Base-by-base conservation (phyloP, 2,797 vertebrate species). In the Chelon auratus region DNA sequence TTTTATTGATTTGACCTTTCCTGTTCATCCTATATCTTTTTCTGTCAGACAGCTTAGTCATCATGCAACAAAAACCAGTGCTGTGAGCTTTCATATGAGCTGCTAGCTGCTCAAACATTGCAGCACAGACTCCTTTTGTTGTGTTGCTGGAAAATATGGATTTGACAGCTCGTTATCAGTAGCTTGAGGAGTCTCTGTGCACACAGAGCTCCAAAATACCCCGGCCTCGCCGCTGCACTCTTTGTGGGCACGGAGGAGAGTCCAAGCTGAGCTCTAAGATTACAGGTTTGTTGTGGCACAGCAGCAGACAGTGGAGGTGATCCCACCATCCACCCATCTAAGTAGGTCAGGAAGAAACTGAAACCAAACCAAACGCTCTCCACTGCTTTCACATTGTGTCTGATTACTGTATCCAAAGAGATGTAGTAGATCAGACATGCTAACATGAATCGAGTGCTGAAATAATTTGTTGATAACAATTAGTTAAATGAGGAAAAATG, bases 191-290 rank as follows among this genome's bases (percentile, higher is more conserved):
- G 37, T 47, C 30, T 67, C 18, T 45, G 36, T 1, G 6, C 3
- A 10, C 17, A 33, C 55, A 51, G 36, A 61, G 5, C 39, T 24
- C 9, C 14, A 37, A 62, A 39, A 30, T 24, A 52, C 37, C 18
- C 15, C 1, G 0, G 47, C 14, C 58, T 67, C 55, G 42, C 54
- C 56, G 56, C 36, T 40, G 17, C 37, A 36, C 24, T 77, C 56
- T 74, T 14, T 72, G 20, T 65, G 62, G 22, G 47, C 36, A 18
- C 9, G 0, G 0, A 22, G 55, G 51, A 56, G 43, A 65, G 70
- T 54, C 59, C 9, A 33, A 73, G 53, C 84, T 59, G 75, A 39
- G 36, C 61, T 87, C 45, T 79, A 39, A 82, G 82, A 66, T 83
- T 78, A 71, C 72, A 58, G 47, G 73, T 82, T 63, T 72, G 63